Base-by-base conservation (phyloP, 2,888 invertebrate genomes). In the Drosophila mimetica region DNA sequence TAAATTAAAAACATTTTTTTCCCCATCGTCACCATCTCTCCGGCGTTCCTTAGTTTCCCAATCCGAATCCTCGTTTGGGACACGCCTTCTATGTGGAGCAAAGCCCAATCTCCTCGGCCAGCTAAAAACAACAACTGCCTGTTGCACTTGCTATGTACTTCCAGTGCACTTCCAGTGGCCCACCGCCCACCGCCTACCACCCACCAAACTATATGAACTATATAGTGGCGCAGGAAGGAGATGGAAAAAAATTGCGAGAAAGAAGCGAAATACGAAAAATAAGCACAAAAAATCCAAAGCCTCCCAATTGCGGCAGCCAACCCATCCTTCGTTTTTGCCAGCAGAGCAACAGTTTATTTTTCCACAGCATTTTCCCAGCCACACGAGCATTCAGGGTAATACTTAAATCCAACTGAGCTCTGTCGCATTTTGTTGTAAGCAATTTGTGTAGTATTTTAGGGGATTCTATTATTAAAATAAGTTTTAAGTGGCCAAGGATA, bases 1-100 rank as follows among this genome's bases (percentile, higher is more conserved):
- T 81, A 81, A 81, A 81, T 81, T 81, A 81, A 86, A 81, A 55
- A 75, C 75, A 77, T 72, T 86, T 79, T 79, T 79, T 71, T 42
- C 42, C 18, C 9, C 34, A 18, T 4, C 25, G 5, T 3, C 14
- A 1, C 4, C 37, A 39, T 5, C 5, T 16, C 39, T 1, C 18
- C 28, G 20, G 14, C 2, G n/a, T 57, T 34, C 22, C 22, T 58
- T 25, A 22, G 37, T 46, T 51, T 69, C 37, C 28, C 61, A 48
- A 66, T 53, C 54, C 55, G 36, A 30, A 30, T 46, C 46, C 46
- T 37, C 36, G 57, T 57, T 50, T 37, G 63, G 64, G 72, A 72
- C 70, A 70, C 65, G 72, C 74, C 74, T 66, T 74, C 73, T 58
- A 48, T 65, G 50, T 63, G 39, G 22, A 50, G 46, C 39, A 54